A percentile compares a stretch with the other conserved stretches of the same genome.
These are phyloP conservation scores for Loriculus beryllinus DNA, from an alignment of 2,797 vertebrate species.

Conservation along the genomic window DNA sequence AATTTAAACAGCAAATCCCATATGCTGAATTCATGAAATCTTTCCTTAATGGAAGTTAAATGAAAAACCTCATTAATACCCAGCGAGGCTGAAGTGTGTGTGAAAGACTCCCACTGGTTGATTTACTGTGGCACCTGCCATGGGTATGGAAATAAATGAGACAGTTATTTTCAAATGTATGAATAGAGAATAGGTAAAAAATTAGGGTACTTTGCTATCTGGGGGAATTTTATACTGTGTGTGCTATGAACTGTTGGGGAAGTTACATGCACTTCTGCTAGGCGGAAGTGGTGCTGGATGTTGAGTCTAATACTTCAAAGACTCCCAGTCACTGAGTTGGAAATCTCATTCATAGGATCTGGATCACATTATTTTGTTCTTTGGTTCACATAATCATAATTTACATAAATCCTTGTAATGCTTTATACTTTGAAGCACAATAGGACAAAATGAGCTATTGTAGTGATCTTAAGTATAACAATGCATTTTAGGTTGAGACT, in stretches of 20 bases:
- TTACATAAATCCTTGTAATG: background rate
- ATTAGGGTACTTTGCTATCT: background rate
- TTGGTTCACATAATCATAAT: background rate
- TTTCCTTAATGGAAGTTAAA: conserved; percentile 31
- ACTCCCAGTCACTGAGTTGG: background rate
- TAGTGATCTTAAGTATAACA: background rate
- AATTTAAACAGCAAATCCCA: background rate
- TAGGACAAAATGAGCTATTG: background rate
- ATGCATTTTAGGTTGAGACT: background rate
- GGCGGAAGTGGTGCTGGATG: background rate
- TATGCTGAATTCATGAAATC: background rate
- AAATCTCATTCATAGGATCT: background rate
- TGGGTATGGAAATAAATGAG: background rate
- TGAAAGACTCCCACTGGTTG: conserved; percentile 12
- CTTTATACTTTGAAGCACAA: background rate
- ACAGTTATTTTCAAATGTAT: background rate
- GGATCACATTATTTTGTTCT: background rate
- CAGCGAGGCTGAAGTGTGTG: background rate
- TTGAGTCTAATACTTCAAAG: background rate
- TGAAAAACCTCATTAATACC: conserved; percentile 36
- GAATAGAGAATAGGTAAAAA: background rate
- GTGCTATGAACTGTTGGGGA: background rate
- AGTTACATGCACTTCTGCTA: background rate
- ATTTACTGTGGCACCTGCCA: conserved; percentile 48
- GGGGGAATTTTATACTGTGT: background rate